Conservation (phyloP, 2,797 vertebrate genomes). For the Anisognathus igniventris region DNA sequence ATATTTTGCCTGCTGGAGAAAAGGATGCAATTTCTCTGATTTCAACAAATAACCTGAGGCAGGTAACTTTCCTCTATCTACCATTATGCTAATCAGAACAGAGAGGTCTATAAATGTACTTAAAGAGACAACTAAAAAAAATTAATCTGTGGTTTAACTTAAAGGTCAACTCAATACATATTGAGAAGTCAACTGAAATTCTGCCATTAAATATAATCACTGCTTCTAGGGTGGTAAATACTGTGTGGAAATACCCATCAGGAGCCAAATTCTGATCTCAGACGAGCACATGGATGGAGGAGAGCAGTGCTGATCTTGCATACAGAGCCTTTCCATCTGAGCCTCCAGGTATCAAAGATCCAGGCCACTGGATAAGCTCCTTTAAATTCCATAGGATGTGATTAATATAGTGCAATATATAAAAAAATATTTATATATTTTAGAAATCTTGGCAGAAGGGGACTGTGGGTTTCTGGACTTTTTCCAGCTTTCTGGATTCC, state of each 20-base stretch:
- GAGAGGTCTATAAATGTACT: slow-evolving; percentile 64
- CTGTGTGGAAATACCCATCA: background rate
- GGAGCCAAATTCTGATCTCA: background rate
- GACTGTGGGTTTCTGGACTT: background rate
- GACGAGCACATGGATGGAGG: background rate
- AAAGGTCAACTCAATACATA: slow-evolving; percentile 65
- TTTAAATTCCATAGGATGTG: background rate
- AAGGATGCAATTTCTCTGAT: background rate
- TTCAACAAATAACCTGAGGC: slow-evolving; percentile 27
- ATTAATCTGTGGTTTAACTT: slow-evolving; percentile 59
- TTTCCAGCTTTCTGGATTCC: background rate
- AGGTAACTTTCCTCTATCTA: background rate
- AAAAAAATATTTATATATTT: background rate
- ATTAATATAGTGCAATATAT: background rate
- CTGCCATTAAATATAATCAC: slow-evolving; percentile 53
- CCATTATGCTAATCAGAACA: slow-evolving; percentile 24
- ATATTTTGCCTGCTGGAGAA: slow-evolving; percentile 25
- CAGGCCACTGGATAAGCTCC: background rate
- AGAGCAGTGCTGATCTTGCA: background rate
- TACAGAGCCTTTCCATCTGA: background rate
- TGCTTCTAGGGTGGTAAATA: slow-evolving; percentile 56
- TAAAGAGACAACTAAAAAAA: slow-evolving; percentile 56
- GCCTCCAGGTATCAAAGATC: background rate
- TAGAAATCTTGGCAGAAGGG: background rate
- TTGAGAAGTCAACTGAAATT: slow-evolving; percentile 62